Evolutionary conservation across 2,113 vertebrate species (phyloP).

Genomic region (Acrocephalus arundinaceus): DNA sequence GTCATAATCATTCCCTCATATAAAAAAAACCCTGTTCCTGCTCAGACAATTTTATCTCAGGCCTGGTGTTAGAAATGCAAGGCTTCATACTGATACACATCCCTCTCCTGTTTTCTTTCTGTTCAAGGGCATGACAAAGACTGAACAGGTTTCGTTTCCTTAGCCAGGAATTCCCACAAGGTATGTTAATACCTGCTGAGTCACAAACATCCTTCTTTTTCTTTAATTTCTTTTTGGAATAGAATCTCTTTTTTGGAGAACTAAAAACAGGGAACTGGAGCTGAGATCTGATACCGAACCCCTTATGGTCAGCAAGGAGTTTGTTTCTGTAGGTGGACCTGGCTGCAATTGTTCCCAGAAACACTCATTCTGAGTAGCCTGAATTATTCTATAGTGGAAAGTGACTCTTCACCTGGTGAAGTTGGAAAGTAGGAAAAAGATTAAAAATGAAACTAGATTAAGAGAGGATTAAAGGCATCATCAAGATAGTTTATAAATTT

Average conservation of each 20-base stretch:
- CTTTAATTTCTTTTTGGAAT: not conserved
- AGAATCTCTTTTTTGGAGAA: not conserved
- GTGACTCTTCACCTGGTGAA: not conserved
- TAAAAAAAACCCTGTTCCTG: not conserved
- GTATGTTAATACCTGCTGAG: not conserved
- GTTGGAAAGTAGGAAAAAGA: not conserved
- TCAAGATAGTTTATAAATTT: not conserved
- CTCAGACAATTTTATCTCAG: not conserved
- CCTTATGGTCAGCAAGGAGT: not conserved
- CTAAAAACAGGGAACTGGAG: not conserved
- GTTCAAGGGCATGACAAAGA: not conserved
- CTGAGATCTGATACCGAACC: not conserved
- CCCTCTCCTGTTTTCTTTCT: not conserved
- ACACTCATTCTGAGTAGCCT: not conserved
- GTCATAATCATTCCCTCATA: not conserved
- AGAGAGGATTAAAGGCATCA: not conserved
- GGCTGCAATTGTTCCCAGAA: not conserved
- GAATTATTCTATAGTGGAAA: not conserved
- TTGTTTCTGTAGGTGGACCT: not conserved
- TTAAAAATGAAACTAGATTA: not conserved
- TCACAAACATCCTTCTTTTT: not conserved
- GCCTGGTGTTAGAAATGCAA: not conserved
- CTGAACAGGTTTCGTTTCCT: fast-evolving
- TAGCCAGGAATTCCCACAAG: not conserved
- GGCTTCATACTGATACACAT: not conserved